Evolutionary conservation across 2,888 invertebrate species (phyloP), one percentile per base, ranked within the genome.

Genomic region (Latrodectus elegans): DNA sequence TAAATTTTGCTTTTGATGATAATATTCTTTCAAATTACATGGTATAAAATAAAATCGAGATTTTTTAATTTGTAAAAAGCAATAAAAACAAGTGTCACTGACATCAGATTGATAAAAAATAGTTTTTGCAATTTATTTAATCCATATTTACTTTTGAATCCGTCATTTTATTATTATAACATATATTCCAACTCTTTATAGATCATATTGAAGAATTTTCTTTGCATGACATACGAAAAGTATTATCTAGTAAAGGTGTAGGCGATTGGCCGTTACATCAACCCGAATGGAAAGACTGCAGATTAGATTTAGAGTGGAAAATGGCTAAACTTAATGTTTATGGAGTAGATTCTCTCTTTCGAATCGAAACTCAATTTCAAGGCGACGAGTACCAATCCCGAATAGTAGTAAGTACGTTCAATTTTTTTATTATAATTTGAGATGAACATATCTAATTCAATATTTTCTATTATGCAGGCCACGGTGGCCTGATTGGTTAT

Each of bases 291-390:
- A 77, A 68, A 6, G 87, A 82, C 26, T 82, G 82, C 6, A 53
- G 82, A 15, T 60, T 78, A 70, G 82, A 87, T 22, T 12, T 87
- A 1, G 87, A 87, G 12, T 82, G 87, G 87, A 53, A 77, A 60
- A 82, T 87, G 87, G 87, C 87, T 2, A 87, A 82, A 15, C 71
- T 87, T 53, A 87, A 87, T 38, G 71, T 78, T 8, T 60, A 82
- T 51, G 87, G 87, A 14, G 52, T 82, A 15, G 78, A 78, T 10
- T 82, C 87, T 0, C 78, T 87, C 15, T 65, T 87, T 17, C 71
- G 71, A 6, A 15, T 86, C 15, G 76, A 76, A 8, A 73, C 81
- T 1, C 11, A 67, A 14, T 86, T 86, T 52, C 15, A 17, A 1
- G 75, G 72, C 8, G 65, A 73, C 22, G 81, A 81, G 8, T 70